Conservation (phyloP, 2,888 invertebrate genomes). For the Temnothorax rugatulus region DNA sequence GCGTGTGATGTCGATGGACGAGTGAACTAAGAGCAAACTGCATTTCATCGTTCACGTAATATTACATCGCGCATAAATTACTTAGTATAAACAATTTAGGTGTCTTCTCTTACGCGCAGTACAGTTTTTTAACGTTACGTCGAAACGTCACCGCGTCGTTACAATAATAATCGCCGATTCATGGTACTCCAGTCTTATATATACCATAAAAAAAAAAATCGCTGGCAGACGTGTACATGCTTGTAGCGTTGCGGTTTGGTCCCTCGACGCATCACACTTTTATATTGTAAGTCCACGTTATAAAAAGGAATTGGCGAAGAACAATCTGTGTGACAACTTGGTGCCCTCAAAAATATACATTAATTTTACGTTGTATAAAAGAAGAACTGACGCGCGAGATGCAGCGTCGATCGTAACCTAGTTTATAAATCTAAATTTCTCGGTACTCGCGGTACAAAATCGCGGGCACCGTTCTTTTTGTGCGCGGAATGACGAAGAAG, state of each 20-base stretch:
- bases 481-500: conserved; percentile 54
- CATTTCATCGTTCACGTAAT: conserved; percentile 1
- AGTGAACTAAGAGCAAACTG: conserved; percentile 6
- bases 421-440: background rate
- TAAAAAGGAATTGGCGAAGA: conserved; percentile 16
- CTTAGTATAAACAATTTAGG: background rate
- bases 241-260: conserved; percentile 25
- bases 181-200: background rate
- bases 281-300: conserved; percentile 1
- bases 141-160: background rate
- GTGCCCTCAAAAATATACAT: background rate
- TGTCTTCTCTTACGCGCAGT: background rate
- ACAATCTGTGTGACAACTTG: background rate
- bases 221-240: background rate
- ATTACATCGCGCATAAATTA: conserved; percentile 16
- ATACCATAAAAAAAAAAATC: conserved; percentile 2
- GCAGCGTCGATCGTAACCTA: background rate
- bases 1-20: conserved; percentile 21
- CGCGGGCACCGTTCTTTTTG: conserved; percentile 37
- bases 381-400: background rate
- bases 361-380: conserved; percentile 14
- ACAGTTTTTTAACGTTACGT: background rate
- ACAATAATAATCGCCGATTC: background rate
- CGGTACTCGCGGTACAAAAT: conserved; percentile 24
- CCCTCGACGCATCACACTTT: conserved; percentile 23